phyloP scores from a whole-genome alignment of 2,888 invertebrate species.

The Rhagonycha lutea region DNA sequence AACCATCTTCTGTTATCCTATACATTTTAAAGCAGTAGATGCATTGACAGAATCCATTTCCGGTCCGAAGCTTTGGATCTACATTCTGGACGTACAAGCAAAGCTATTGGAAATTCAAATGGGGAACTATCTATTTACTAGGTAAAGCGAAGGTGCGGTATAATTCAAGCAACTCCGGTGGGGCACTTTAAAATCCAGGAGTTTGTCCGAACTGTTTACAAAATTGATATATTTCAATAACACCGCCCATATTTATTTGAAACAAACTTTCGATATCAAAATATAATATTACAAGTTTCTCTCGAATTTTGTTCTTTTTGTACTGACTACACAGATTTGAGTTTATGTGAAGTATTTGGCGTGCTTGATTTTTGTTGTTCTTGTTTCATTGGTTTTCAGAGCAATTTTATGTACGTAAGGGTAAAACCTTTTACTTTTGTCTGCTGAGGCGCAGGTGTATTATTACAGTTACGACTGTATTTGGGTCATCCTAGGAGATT shows the following conservation, averaged over 20 bases:
- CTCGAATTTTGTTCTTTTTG: not conserved
- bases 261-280: not conserved
- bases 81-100: conserved; percentile 21
- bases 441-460: conserved; percentile 31
- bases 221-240: conserved; percentile 1
- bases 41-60: conserved; percentile 27
- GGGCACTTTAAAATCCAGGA: conserved; percentile 28
- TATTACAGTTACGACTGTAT: conserved; percentile 30
- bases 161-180: conserved; percentile 36
- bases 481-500: conserved; percentile 34
- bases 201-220: conserved; percentile 8
- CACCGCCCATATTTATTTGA: not conserved
- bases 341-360: not conserved
- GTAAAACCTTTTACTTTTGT: conserved; percentile 15
- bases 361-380: conserved; percentile 14
- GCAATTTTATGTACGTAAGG: conserved; percentile 16
- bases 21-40: conserved; percentile 18
- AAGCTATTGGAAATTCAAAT: conserved; percentile 38
- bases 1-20: conserved; percentile 16
- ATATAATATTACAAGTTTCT: not conserved
- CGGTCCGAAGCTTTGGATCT: conserved; percentile 22
- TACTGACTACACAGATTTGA: not conserved
- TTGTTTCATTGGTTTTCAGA: conserved; percentile 18
- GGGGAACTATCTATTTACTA: conserved; percentile 34
- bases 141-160: conserved; percentile 34